Conservation (phyloP, 1,140 invertebrate genomes). For the Mylabris phalerata region DNA sequence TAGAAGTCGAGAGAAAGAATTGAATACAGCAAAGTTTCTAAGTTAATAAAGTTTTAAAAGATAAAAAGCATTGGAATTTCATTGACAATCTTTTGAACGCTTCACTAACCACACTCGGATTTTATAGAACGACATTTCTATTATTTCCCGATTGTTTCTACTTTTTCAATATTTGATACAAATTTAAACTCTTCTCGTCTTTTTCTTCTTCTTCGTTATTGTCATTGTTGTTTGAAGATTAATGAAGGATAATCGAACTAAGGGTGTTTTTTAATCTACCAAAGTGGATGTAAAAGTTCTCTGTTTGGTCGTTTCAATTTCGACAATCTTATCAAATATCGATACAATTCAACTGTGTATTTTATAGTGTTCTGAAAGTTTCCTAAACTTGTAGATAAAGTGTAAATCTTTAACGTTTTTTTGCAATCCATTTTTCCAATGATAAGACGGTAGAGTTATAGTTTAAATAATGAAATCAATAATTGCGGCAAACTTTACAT, state of each 20-base stretch:
- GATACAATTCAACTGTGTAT: conserved; percentile 1
- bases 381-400: conserved; percentile 9
- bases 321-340: conserved; percentile 10
- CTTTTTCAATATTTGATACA: neutral
- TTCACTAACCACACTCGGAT: conserved; percentile 30
- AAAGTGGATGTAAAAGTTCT: neutral
- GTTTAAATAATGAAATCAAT: too few species aligned
- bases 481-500: too few species aligned
- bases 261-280: too few species aligned
- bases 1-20: too few species aligned
- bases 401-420: conserved; percentile 7
- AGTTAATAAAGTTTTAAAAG: too few species aligned
- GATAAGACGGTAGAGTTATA: too few species aligned
- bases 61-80: neutral
- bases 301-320: neutral
- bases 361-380: conserved; percentile 6
- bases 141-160: neutral
- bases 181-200: too few species aligned
- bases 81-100: conserved; percentile 31
- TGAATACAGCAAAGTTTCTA: too few species aligned
- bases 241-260: neutral
- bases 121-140: conserved; percentile 27
- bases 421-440: too few species aligned
- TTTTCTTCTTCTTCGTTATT: neutral
- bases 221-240: neutral